A percentile compares a stretch with the other conserved stretches of the same genome.
These are phyloP conservation scores for Xanthia icteritia DNA, from an alignment of 2,888 invertebrate genomes.

Conservation along the genomic window DNA sequence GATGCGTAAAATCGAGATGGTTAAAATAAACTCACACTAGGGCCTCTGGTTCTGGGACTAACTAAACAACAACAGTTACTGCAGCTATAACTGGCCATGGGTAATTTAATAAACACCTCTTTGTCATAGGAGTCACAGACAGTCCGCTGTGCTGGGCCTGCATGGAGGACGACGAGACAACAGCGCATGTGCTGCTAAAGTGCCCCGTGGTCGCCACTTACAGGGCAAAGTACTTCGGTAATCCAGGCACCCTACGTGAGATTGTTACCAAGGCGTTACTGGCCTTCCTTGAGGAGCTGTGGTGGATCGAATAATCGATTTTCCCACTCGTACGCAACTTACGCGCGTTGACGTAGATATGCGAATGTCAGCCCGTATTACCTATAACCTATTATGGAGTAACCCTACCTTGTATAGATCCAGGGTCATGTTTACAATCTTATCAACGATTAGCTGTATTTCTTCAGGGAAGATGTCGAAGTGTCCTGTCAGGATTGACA, in stretches of 20 bases:
- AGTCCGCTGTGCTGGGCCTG: too few species aligned
- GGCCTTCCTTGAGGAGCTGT: not conserved
- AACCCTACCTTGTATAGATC: slow-evolving; percentile 93
- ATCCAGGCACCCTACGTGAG: not conserved
- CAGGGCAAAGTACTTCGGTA: too few species aligned
- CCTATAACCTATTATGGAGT: not conserved
- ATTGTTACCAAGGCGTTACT: not conserved
- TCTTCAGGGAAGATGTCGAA: slow-evolving; percentile 92
- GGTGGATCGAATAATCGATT: not conserved
- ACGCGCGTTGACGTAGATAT: too few species aligned
- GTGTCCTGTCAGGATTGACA: slow-evolving; percentile 95
- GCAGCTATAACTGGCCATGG: too few species aligned
- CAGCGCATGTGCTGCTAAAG: too few species aligned
- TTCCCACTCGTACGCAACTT: not conserved
- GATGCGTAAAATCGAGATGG: too few species aligned
- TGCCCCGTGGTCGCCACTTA: too few species aligned
- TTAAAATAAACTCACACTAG: too few species aligned
- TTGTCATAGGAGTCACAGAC: too few species aligned
- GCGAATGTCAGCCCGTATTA: not conserved
- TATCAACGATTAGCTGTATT: slow-evolving; percentile 91
- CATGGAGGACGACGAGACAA: too few species aligned
- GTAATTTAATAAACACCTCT: too few species aligned
- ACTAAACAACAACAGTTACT: not conserved
- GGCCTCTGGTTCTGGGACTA: not conserved
- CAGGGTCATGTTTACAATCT: slow-evolving; percentile 94